Evolutionary conservation across 2,797 vertebrate species (phyloP), one percentile per base, ranked within the genome.

Genomic region (Allobates femoralis): DNA sequence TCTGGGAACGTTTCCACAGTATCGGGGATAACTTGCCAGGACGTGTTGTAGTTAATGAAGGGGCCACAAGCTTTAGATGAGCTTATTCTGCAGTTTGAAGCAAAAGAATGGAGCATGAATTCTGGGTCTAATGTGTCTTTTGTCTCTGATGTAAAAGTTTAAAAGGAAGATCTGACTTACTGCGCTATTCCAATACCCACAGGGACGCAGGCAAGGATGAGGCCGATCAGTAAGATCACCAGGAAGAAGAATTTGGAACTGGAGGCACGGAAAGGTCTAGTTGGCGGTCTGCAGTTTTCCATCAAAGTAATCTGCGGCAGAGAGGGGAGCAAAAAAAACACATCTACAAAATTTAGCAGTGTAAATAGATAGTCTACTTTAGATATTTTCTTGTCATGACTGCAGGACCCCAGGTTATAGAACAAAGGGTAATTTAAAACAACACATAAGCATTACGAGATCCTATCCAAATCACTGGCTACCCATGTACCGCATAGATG

Each of bases 191-290:
- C 96, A 87, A 97, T 89, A 11, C 88, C 91, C 86, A 99, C 91
- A 2, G 98, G 97, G 50, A 99, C 23, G 28, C 94, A 95, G 73
- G 97, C 96, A 89, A 99, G 91, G 60, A 91, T 1, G 0, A 99
- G 93, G 37, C 98, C 98, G 0, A 99, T 97, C 92, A 99, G 90
- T 91, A 99, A 88, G 83, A 99, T 96, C 3, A 90, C 90, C 81
- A 99, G 92, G 93, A 99, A 99, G 93, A 99, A 99, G 91, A 99
- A 98, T 89, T 96, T 96, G 82, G 97, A 98, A 90, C 97, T 97
- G 34, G 98, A 99, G 0, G 97, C 97, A 88, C 98, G 94, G 92
- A 99, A 93, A 3, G 97, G 96, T 60, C 95, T 95, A 0, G 96
- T 95, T 30, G 97, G 92, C 32, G 98, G 96, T 66, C 96, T 96